Conservation (phyloP, 2,113 vertebrate genomes). For the Sula dactylatra region DNA sequence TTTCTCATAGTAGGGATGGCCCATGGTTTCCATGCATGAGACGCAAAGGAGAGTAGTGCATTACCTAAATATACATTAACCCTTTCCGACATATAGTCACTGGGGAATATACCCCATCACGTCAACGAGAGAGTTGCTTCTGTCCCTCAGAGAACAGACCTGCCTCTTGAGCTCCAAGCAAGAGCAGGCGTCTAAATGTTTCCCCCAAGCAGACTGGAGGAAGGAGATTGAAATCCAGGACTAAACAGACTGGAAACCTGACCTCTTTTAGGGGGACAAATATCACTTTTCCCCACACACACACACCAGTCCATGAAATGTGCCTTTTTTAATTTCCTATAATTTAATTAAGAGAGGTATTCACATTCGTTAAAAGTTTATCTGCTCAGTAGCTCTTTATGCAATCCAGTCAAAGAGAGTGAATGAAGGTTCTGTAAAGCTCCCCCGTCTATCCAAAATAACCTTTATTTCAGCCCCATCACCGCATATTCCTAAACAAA, state of each 20-base stretch:
- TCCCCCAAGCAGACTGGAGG: not conserved
- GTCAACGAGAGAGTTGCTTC: not conserved
- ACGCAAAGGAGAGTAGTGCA: not conserved
- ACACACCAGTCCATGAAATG: not conserved
- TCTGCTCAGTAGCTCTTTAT: slow-evolving; percentile 45
- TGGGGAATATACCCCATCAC: too few relatives aligned
- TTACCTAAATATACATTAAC: not conserved
- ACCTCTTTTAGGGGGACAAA: not conserved
- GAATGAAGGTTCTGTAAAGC: slow-evolving; percentile 36
- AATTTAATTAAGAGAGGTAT: slow-evolving; percentile 56
- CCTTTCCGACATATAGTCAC: not conserved
- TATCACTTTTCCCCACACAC: not conserved
- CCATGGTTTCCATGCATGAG: not conserved
- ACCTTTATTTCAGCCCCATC: slow-evolving; percentile 1
- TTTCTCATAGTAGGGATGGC: not conserved
- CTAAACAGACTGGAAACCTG: not conserved
- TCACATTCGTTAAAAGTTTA: slow-evolving; percentile 5
- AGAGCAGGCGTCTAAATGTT: not conserved
- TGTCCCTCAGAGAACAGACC: not conserved
- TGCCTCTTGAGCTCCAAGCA: not conserved
- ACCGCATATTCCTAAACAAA: not conserved
- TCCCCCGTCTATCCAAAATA: not conserved
- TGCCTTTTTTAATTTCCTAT: slow-evolving; percentile 56
- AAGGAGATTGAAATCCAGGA: not conserved
- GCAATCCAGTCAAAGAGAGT: not conserved